phyloP scores from a whole-genome alignment of 2,113 vertebrate species.

The Heterocephalus glaber region DNA sequence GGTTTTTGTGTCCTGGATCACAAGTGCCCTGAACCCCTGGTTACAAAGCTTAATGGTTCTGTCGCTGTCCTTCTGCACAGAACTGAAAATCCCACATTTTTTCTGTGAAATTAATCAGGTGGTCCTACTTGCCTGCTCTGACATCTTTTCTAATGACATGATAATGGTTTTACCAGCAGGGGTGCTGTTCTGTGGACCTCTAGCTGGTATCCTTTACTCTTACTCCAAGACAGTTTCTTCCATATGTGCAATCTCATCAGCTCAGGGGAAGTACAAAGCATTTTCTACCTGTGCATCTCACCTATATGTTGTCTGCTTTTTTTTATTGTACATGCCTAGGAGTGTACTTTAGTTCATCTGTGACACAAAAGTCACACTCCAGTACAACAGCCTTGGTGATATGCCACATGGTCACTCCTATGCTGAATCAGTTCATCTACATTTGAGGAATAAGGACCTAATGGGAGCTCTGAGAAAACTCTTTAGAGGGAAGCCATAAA shows the following conservation, averaged over 20 bases:
- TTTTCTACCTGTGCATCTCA: slow-evolving; percentile 60
- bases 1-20: neutral
- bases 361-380: neutral
- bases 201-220: slow-evolving; percentile 16
- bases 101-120: slow-evolving; percentile 56
- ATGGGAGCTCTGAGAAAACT: neutral
- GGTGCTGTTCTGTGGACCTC: neutral
- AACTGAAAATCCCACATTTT: neutral
- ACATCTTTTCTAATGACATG: slow-evolving; percentile 15
- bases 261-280: slow-evolving; percentile 26
- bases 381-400: neutral
- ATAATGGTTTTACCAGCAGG: slow-evolving; percentile 18
- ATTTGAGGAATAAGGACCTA: neutral
- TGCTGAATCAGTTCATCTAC: neutral
- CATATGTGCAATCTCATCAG: neutral
- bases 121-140: slow-evolving; percentile 45
- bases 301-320: slow-evolving; percentile 34
- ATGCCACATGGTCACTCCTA: neutral
- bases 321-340: slow-evolving; percentile 43
- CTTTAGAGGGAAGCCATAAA: neutral
- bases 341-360: slow-evolving; percentile 28
- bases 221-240: slow-evolving; percentile 31
- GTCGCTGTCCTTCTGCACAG: neutral
- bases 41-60: slow-evolving; percentile 27
- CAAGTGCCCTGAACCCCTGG: slow-evolving; percentile 36